Evolutionary conservation across 1,140 invertebrate genomes (phyloP), one percentile per base, ranked within the genome.

Genomic region (Danaus melanippus): DNA sequence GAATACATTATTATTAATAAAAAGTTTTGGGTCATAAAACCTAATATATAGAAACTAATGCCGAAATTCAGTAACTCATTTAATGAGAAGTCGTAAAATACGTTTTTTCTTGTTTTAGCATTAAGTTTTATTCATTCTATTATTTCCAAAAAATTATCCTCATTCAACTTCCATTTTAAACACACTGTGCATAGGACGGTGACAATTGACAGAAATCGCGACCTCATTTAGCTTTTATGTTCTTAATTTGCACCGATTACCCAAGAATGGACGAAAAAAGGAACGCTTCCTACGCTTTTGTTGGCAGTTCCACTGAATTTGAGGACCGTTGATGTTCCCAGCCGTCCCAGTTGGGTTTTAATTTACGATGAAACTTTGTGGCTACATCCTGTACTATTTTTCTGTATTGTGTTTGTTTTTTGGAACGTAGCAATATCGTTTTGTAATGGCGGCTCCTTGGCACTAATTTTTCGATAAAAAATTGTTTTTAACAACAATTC

Each of bases 181-280:
- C 67, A 62, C 53, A 44, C 59, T 54, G 21, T 51, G 46, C 53
- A 65, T 32, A 46, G 54, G 50, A 47, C 56, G 46, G 64, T 62
- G 65, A 75, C 74, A 77, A 83, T 76, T 74, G 77, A 75, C 73
- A 71, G 61, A 74, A 78, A 72, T 73, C 67, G 68, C 70, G 69
- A 69, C 71, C 71, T 74, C 77, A 83, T 83, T 83, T 76, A 66
- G 66, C 69, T 71, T 79, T 81, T 75, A 79, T 78, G 67, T 64
- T 69, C 74, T 75, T 83, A 83, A 83, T 83, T 80, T 83, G 76
- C 68, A 66, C 64, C 68, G 73, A 66, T 83, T 76, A 72, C 67
- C 58, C 52, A 58, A 73, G 66, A 71, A 73, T 67, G 61, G 64
- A 15, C 46, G 60, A 67, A 66, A 75, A 73, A 70, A 77, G 58